Conservation (phyloP, 2,797 vertebrate genomes). For the Bradypus variegatus region DNA sequence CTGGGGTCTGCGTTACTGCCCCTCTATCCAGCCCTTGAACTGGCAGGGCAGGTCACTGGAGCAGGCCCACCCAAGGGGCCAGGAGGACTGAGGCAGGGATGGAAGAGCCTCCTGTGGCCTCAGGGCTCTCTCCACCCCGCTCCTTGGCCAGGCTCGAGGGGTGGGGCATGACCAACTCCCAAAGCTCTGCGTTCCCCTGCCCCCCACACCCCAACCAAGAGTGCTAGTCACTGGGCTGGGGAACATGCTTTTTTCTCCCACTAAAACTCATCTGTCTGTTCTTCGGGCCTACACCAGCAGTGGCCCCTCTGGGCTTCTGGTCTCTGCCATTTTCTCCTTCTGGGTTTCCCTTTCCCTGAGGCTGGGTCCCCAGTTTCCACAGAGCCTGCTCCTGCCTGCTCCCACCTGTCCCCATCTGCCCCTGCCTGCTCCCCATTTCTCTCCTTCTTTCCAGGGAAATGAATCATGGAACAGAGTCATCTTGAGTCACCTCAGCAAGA, state of each 20-base stretch:
- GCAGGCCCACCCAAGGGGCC: neutral
- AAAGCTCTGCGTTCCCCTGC: neutral
- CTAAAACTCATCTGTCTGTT: neutral
- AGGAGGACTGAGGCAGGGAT: neutral
- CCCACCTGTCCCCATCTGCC: neutral
- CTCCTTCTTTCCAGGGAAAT: neutral
- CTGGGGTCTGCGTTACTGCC: too few relatives aligned
- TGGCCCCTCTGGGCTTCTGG: neutral
- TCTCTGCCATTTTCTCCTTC: neutral
- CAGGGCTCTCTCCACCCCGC: neutral
- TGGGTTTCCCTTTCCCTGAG: neutral
- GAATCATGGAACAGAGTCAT: neutral
- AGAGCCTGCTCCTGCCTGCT: neutral
- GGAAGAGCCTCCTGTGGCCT: neutral
- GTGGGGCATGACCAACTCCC: neutral
- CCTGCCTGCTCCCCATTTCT: neutral
- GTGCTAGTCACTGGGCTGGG: neutral
- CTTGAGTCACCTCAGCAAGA: neutral
- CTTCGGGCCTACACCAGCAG: neutral
- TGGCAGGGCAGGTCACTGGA: too few relatives aligned
- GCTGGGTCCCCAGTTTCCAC: neutral
- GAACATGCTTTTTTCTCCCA: neutral
- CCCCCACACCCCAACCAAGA: neutral
- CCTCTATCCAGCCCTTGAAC: too few relatives aligned
- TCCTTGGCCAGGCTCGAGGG: neutral